Evolutionary conservation across 2,797 vertebrate species (phyloP).

Genomic region (Taenioides sp.): DNA sequence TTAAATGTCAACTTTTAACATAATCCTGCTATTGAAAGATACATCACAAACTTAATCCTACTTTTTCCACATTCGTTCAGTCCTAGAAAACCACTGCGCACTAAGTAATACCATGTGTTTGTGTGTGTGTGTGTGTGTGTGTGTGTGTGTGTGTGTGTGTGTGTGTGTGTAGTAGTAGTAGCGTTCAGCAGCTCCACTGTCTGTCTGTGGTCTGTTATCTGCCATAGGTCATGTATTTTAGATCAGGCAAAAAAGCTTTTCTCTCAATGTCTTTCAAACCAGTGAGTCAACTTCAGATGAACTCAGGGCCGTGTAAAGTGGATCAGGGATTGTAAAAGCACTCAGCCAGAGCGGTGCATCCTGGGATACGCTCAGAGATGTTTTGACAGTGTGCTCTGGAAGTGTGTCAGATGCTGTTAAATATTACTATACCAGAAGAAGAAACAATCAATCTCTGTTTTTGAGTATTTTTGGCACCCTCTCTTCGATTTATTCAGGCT

Average conservation of each 20-base stretch:
- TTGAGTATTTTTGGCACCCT: no score
- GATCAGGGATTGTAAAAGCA: constrained; percentile 22
- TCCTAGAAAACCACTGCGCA: not conserved
- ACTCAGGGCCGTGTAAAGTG: constrained; percentile 9
- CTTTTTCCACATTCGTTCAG: not conserved
- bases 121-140: no score
- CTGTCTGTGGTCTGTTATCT: constrained; percentile 12
- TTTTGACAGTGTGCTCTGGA: not conserved
- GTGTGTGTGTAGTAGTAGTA: no score
- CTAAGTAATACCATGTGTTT: no score
- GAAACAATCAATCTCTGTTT: not conserved
- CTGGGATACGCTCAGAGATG: constrained; percentile 12
- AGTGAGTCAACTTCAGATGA: constrained; percentile 24
- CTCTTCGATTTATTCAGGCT: no score
- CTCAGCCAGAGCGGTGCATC: constrained; percentile 18
- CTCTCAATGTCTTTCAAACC: constrained; percentile 13
- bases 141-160: no score
- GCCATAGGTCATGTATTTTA: not conserved
- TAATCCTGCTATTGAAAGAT: not conserved
- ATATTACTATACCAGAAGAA: constrained; percentile 10
- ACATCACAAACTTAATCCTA: not conserved
- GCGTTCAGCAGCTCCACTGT: constrained; percentile 2
- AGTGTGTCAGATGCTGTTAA: constrained; percentile 9
- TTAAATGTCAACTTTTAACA: not conserved
- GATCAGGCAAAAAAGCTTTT: constrained; percentile 2